Base-by-base conservation (phyloP, 92 coral and sea anemone genomes). In the Heteractis magnifica region DNA sequence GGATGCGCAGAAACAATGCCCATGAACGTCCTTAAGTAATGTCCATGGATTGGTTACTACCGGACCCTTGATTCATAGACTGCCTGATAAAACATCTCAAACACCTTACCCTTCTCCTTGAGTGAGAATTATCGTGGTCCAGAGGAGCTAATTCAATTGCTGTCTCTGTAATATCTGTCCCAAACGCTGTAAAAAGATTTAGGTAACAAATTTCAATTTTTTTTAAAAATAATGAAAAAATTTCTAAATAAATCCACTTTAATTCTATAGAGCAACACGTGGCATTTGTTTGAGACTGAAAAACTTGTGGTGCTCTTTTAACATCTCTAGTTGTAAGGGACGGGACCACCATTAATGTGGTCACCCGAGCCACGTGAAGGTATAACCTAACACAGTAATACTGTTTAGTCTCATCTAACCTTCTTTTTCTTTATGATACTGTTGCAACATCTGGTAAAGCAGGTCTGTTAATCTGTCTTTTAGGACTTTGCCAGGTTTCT, bases 111-210 rank as follows among this genome's bases (percentile, higher is more conserved):
- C 98, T 86, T 88, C 90, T 90, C 65, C 92, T 92, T 6, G 98
- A 94, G 48, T 86, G 87, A 8, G 98, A 86, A 41, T 93, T 81
- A 68, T 95, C 98, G 82, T 95, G 95, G 65, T 95, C 98, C 64
- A 95, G 88, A 3, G 98, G 98, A 20, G 98, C 98, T 5, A 95
- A 87, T 77, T 95, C 98, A 52, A 95, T 93, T 15, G 98, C 98
- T 52, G 97, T 89, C 65, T 93, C 97, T 10, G 92, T 78, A 9
- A 93, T 88, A 75, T 93, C 97, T 21, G 80, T 79, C 3, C 90
- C 97, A 84, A 81, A 83, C 0, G 91, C 95, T 92, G 84, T 10
- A 51, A 52, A 44, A 26, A 26, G 19, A 83, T 16, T 48, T 51
- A n/a, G 44, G 16, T 14, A n/a, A 50, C 15, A 52, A 76, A 26